Conservation (phyloP, 2,797 vertebrate genomes). For the Urophycis tenuis region DNA sequence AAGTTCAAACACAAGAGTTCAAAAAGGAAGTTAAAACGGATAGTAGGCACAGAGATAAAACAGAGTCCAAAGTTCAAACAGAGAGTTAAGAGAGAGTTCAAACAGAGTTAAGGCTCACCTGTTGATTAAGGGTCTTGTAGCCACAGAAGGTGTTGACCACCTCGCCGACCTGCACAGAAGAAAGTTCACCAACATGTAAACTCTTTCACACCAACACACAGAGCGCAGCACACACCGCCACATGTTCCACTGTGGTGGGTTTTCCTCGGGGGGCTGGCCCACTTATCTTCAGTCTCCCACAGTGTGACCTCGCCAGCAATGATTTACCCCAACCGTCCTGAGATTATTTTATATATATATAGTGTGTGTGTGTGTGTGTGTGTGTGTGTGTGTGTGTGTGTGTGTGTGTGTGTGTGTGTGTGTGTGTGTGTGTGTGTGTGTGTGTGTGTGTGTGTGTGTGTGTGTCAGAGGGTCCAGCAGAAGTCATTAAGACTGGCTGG, state of each 20-base stretch:
- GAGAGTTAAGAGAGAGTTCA: background rate
- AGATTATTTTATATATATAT: constrained; percentile 13
- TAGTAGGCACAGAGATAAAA: too few relatives aligned
- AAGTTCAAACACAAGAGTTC: too few relatives aligned
- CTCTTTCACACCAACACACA: background rate
- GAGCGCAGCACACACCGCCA: background rate
- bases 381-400: background rate
- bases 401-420: constrained; percentile 2
- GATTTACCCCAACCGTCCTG: background rate
- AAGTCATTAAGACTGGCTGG: constrained; percentile 23
- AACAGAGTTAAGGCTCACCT: constrained; percentile 59
- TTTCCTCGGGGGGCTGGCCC: background rate
- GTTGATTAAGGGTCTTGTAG: constrained; percentile 71
- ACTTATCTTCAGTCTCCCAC: constrained; percentile 17
- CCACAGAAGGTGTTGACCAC: constrained; percentile 85
- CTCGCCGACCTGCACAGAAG: constrained; percentile 69
- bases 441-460: constrained; percentile 4
- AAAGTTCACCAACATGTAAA: constrained; percentile 22
- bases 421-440: constrained; percentile 4
- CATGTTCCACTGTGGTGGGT: background rate
- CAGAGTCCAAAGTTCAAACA: too few relatives aligned
- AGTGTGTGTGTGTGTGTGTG: too few relatives aligned
- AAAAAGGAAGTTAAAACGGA: too few relatives aligned
- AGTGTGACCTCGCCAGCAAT: constrained; percentile 24
- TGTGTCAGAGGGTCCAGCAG: constrained; percentile 3